These are phyloP conservation scores for Mythimna impura DNA, from an alignment of 2,888 invertebrate species.

Conservation along the genomic window DNA sequence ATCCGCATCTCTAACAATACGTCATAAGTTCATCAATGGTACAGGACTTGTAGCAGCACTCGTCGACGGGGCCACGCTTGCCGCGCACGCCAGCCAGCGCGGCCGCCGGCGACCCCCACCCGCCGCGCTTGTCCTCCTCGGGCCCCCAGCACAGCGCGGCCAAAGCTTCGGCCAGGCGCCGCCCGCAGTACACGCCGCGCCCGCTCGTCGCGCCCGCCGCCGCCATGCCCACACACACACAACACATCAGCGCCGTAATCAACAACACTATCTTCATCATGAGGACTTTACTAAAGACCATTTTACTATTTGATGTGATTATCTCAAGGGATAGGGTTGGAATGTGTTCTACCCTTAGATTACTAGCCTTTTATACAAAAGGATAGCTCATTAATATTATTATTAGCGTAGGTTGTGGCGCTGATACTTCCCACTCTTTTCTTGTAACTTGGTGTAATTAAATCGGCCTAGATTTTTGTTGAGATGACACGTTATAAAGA, in stretches of 20 bases:
- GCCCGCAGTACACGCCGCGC: conserved; percentile 49
- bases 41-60: conserved; percentile 71
- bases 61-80: conserved; percentile 62
- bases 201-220: neutral
- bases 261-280: conserved; percentile 44
- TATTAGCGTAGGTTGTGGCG: conserved; percentile 10
- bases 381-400: conserved; percentile 39
- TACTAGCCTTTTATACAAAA: conserved; percentile 41
- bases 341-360: conserved; percentile 29
- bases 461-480: neutral
- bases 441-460: neutral
- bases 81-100: conserved; percentile 52
- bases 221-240: conserved; percentile 5
- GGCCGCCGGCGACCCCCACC: conserved; percentile 25
- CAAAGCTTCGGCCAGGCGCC: conserved; percentile 35
- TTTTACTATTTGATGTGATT: conserved; percentile 7
- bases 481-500: neutral
- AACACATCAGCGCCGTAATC: conserved; percentile 14
- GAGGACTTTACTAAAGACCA: neutral
- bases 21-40: conserved; percentile 62
- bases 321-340: conserved; percentile 20
- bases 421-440: conserved; percentile 27
- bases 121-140: conserved; percentile 34
- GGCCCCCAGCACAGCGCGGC: conserved; percentile 44
- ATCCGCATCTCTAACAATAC: conserved; percentile 58